These are phyloP conservation scores for Manis crassicaudata DNA, from an alignment of 2,797 vertebrate genomes.

Conservation along the genomic window DNA sequence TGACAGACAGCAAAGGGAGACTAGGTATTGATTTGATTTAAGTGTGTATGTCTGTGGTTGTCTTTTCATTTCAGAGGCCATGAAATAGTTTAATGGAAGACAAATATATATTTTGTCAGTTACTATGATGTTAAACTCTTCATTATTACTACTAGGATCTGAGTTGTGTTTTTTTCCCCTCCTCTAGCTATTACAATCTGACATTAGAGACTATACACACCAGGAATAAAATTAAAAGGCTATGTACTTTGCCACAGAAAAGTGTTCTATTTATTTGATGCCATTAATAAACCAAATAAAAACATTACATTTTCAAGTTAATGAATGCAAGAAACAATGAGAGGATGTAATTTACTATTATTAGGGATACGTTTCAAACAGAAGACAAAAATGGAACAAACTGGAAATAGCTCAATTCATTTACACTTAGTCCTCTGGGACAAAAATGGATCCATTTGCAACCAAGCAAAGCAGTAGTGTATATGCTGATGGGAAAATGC, in stretches of 20 bases:
- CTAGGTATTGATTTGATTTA: not conserved
- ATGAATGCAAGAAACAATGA: not conserved
- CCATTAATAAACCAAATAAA: not conserved
- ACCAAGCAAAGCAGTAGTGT: not conserved
- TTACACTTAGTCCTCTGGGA: constrained; percentile 15
- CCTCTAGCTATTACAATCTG: not conserved
- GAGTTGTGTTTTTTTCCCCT: not conserved
- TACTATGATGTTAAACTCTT: not conserved
- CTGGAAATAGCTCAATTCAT: constrained; percentile 38
- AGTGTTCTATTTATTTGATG: not conserved
- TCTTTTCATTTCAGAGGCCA: not conserved
- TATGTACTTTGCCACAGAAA: not conserved
- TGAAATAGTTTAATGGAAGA: not conserved
- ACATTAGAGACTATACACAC: not conserved
- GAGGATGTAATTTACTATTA: not conserved
- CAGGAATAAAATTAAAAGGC: not conserved
- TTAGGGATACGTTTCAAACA: not conserved
- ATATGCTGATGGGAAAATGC: not conserved
- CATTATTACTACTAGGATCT: not conserved
- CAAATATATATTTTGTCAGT: not conserved
- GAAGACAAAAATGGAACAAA: constrained; percentile 46
- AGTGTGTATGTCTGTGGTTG: not conserved
- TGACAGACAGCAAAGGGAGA: not conserved
- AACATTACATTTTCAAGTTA: constrained; percentile 9
- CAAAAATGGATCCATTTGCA: constrained; percentile 41